Evolutionary conservation across 2,888 invertebrate species (phyloP).

Genomic region (Pteria penguin): DNA sequence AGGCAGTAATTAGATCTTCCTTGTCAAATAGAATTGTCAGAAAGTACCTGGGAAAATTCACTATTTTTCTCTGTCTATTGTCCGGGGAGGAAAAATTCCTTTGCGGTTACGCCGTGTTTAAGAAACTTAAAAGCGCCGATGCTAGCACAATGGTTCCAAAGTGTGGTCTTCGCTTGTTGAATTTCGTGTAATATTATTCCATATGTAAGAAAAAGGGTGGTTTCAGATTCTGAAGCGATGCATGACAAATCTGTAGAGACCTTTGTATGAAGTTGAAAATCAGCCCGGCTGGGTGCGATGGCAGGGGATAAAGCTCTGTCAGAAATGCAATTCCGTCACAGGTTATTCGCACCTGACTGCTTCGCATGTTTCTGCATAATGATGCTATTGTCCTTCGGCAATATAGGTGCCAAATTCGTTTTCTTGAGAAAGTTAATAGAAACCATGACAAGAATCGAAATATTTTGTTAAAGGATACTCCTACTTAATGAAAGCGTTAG

Average conservation of each 20-base stretch:
- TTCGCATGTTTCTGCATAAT: background rate
- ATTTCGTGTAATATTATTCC: background rate
- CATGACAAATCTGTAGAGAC: background rate
- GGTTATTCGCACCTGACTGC: background rate
- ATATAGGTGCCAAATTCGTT: background rate
- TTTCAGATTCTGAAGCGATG: background rate
- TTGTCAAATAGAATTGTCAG: constrained; percentile 9
- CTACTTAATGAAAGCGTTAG: too few relatives aligned
- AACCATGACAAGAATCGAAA: background rate
- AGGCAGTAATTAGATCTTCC: constrained; percentile 11
- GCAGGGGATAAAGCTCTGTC: background rate
- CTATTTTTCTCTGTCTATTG: background rate
- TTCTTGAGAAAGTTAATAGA: background rate
- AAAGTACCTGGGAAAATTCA: constrained; percentile 1
- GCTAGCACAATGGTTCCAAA: background rate
- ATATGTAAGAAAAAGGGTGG: background rate
- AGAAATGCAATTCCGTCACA: background rate
- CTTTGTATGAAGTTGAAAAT: background rate
- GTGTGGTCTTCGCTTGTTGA: background rate
- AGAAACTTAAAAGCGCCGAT: background rate
- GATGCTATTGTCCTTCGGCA: background rate
- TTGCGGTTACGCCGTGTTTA: background rate
- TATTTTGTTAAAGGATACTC: too few relatives aligned
- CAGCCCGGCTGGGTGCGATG: background rate
- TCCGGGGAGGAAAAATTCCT: background rate